These are phyloP conservation scores for Dendrophyllia cribrosa DNA, from an alignment of 64 coral and sea anemone species.

Conservation along the genomic window DNA sequence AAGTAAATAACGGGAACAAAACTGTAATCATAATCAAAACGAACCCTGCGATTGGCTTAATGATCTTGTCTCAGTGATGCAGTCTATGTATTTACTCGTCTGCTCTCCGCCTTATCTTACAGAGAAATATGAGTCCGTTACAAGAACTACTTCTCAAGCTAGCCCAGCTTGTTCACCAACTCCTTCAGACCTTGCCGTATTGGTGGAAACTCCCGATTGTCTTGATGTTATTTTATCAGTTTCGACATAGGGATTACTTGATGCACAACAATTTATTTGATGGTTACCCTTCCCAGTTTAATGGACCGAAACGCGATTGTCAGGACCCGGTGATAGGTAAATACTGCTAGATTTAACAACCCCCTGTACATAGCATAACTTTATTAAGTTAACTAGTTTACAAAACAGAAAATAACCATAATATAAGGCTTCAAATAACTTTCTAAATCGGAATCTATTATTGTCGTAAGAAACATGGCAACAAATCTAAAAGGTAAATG, in stretches of 20 bases:
- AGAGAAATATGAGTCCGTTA: slow-evolving; percentile 1
- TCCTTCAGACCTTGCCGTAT: background rate
- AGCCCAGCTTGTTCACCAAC: background rate
- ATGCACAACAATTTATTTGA: slow-evolving; percentile 78
- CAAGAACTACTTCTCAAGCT: background rate
- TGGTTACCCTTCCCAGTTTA: slow-evolving; percentile 38
- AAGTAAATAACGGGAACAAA: too few species aligned
- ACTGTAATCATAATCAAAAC: too few species aligned
- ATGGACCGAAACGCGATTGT: slow-evolving; percentile 43
- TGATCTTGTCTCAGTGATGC: too few species aligned
- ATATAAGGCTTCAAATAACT: too few species aligned
- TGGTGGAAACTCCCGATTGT: slow-evolving; percentile 88
- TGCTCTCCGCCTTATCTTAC: background rate
- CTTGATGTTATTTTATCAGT: slow-evolving; percentile 80
- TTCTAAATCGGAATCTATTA: too few species aligned
- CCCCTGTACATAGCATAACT: background rate
- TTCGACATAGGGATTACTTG: slow-evolving; percentile 58
- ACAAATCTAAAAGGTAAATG: too few species aligned
- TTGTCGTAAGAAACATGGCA: too few species aligned
- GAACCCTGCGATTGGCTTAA: too few species aligned
- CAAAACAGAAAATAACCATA: too few species aligned
- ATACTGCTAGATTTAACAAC: background rate
- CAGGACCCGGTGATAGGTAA: slow-evolving; percentile 84
- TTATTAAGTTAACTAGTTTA: background rate
- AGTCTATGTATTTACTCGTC: background rate